Evolutionary conservation across 2,113 vertebrate genomes (phyloP).

Genomic region (Gallinago jamesoni): DNA sequence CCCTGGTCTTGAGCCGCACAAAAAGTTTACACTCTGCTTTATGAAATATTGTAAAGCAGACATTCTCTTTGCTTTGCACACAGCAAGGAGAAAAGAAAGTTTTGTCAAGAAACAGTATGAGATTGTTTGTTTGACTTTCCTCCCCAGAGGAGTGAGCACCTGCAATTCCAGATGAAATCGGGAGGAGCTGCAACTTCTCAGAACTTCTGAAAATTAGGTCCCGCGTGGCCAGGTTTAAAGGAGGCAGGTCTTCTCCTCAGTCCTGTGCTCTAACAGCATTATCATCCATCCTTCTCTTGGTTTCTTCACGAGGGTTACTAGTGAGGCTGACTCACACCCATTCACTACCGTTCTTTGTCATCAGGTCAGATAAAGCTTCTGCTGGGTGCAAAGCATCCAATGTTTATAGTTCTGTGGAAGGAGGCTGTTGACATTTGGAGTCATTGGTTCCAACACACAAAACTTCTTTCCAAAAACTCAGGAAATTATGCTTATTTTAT

Average conservation of each 20-base stretch:
- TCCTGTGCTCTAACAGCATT: accelerated
- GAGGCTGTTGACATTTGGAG: not conserved
- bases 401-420: not conserved
- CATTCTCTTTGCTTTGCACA: not conserved
- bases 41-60: not conserved
- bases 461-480: not conserved
- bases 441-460: not conserved
- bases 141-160: not conserved
- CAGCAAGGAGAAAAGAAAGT: no score
- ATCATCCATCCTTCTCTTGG: not conserved
- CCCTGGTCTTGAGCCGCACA: accelerated
- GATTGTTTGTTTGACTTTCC: not conserved
- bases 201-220: not conserved
- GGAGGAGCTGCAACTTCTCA: not conserved
- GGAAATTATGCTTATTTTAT: not conserved
- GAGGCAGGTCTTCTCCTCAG: not conserved
- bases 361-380: not conserved
- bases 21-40: not conserved
- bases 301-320: not conserved
- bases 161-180: not conserved
- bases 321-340: not conserved
- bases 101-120: not conserved
- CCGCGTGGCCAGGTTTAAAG: not conserved
- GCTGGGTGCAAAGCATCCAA: not conserved
- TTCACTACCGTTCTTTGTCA: not conserved